Base-by-base conservation (phyloP, 2,888 invertebrate genomes). In the Oxyscelio sp. region DNA sequence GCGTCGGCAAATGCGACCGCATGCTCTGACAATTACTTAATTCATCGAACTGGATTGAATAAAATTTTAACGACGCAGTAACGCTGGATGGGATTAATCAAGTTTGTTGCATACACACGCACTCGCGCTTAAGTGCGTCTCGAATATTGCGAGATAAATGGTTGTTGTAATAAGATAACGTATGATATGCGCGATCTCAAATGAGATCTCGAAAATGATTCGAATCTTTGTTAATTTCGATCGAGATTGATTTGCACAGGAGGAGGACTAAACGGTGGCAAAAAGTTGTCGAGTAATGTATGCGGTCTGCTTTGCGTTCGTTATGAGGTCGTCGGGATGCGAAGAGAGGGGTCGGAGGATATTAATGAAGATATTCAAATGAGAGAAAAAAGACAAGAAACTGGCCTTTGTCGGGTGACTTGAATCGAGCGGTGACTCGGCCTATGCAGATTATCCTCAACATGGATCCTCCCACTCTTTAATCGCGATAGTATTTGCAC, bases 321-420 rank as follows among this genome's bases (percentile, higher is more conserved):
- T 81, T 79, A 63, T 50, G 68, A 74, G 61, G 56, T 56, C 68
- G 79, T 34, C 27, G 78, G 38, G 17, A 45, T 54, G 68, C 65
- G 66, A 45, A 81, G 21, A 65, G 50, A 65, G 79, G 43, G 61
- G 71, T 31, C 48, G 81, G 85, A 85, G 90, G 90, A 92, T 93
- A 93, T 93, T 93, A 93, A 93, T 93, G 92, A 93, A 93, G 93
- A 93, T 93, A 93, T 93, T 93, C 92, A 92, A 93, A 93, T 93
- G 92, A 92, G 93, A 92, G 86, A 90, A 92, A 93, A 93, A 91
- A 90, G 90, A 92, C 89, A 94, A 94, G 91, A 95, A 94, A 83
- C 59, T 92, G 89, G 68, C 94, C 95, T 86, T 94, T 95, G 91
- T 95, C 95, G 91, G 95, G 91, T 73, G 95, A 95, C 95, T 93